Base-by-base conservation (phyloP, 2,797 vertebrate species). In the Urosaurus nigricauda region DNA sequence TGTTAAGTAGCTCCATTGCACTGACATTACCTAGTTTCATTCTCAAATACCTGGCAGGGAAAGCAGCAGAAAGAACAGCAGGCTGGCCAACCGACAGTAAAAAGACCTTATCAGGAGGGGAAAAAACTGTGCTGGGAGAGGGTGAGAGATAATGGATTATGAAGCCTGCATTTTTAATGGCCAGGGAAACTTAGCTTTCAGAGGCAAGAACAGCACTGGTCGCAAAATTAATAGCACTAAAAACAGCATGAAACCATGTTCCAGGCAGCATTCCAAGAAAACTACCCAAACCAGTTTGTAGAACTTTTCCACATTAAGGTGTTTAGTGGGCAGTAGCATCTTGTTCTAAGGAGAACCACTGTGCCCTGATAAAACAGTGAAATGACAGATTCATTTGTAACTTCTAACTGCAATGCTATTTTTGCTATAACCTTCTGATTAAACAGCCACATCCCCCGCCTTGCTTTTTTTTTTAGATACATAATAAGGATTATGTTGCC, bases 401-500 rank as follows among this genome's bases (percentile, higher is more conserved):
- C 26, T 43, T 71, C 1, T 0, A 80, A 71, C 26, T 47, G 12
- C 29, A 2, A 78, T 2, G 11, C 47, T 71, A 79, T 77, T 90
- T 40, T 80, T 86, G 35, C 43, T 65, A 83, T 70, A 0, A 0
- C 32, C 24, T 89, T 85, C 6, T 21, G 65, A 85, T 84, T 80
- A 87, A 47, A 2, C 0, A 73, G 68, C 12, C 77, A 85, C 77
- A 83, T 87, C 19, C 7, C 40, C n/a, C 26, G 63, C 9, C 13
- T 78, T 26, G 63, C 51, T n/a, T 82, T n/a, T 19, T n/a, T 19
- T 70, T 88, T 63, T n/a, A 84, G 77, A 71, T 83, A 60, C 24
- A 26, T 79, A 87, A 80, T 53, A 80, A 65, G 5, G 4, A 92
- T 71, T 86, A 88, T 51, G 79, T 12, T 80, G 74, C 60, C 83